Evolutionary conservation across 2,888 invertebrate species (phyloP).

Genomic region (Xestia ashworthii): DNA sequence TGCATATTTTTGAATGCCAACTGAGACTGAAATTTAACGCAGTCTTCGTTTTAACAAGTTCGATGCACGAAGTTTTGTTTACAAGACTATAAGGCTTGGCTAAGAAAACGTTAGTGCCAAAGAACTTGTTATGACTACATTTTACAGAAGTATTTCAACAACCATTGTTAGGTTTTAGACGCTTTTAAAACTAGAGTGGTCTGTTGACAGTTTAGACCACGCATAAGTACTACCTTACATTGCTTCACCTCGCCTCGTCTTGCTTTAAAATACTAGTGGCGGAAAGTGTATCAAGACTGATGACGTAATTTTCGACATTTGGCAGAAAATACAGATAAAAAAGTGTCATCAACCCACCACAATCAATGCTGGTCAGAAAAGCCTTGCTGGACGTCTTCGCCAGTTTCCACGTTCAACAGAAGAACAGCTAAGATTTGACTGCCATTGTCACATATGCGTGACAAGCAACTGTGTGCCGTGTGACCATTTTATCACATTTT

Average conservation of each 20-base stretch:
- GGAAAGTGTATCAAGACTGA: neutral
- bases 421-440: too few species aligned
- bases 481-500: too few species aligned
- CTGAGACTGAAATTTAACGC: neutral
- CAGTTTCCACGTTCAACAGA: neutral
- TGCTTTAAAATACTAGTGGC: neutral
- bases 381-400: neutral
- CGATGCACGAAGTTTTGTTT: neutral
- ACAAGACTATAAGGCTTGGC: neutral
- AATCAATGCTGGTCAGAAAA: neutral
- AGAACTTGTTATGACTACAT: conserved; percentile 30
- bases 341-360: neutral
- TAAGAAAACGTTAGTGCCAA: neutral
- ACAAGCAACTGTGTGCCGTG: too few species aligned
- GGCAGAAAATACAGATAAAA: neutral
- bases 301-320: neutral
- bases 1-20: neutral
- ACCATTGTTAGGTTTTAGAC: conserved; percentile 28
- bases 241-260: neutral
- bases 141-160: conserved; percentile 22
- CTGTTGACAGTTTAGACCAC: conserved; percentile 10
- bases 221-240: neutral
- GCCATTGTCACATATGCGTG: too few species aligned
- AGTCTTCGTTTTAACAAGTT: neutral
- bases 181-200: neutral